Evolutionary conservation across 2,113 vertebrate species (phyloP).

Genomic region (Triplophysa rosa): DNA sequence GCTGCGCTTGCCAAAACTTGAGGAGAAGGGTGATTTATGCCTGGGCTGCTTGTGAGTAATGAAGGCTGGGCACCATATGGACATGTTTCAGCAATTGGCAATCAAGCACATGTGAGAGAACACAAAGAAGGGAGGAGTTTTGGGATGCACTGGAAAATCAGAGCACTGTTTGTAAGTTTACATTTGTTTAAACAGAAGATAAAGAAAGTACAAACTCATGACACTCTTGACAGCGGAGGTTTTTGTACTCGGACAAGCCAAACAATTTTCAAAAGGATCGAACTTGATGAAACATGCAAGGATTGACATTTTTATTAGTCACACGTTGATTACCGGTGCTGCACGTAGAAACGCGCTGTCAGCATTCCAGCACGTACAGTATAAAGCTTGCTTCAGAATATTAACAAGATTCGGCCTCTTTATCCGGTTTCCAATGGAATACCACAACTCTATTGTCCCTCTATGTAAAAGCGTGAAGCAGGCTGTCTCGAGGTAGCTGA

Average conservation of each 20-base stretch:
- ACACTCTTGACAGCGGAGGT: background rate
- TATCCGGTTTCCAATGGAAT: slow-evolving; percentile 27
- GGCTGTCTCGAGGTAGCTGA: slow-evolving; percentile 49
- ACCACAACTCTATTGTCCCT: slow-evolving; percentile 39
- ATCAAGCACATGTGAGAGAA: slow-evolving; percentile 53
- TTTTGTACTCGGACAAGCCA: background rate
- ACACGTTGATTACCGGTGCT: background rate
- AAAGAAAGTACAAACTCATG: background rate
- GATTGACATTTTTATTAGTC: slow-evolving; percentile 2
- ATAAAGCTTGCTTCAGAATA: slow-evolving; percentile 30
- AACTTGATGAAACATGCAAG: background rate
- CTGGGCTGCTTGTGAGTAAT: slow-evolving; percentile 58
- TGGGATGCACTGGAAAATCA: background rate
- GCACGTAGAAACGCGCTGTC: slow-evolving; percentile 9
- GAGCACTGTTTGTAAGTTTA: background rate
- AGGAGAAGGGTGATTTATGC: slow-evolving; percentile 63
- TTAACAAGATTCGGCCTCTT: slow-evolving; percentile 17
- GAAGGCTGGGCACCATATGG: slow-evolving; percentile 58
- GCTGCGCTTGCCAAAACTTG: slow-evolving; percentile 32
- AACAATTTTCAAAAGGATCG: background rate
- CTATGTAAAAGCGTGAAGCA: slow-evolving; percentile 20
- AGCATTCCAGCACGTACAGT: background rate
- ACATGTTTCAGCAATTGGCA: slow-evolving; percentile 60
- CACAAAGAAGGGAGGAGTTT: background rate
- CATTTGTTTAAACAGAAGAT: background rate